Conservation (phyloP, 2,888 invertebrate species). For the Leuctra nigra region DNA sequence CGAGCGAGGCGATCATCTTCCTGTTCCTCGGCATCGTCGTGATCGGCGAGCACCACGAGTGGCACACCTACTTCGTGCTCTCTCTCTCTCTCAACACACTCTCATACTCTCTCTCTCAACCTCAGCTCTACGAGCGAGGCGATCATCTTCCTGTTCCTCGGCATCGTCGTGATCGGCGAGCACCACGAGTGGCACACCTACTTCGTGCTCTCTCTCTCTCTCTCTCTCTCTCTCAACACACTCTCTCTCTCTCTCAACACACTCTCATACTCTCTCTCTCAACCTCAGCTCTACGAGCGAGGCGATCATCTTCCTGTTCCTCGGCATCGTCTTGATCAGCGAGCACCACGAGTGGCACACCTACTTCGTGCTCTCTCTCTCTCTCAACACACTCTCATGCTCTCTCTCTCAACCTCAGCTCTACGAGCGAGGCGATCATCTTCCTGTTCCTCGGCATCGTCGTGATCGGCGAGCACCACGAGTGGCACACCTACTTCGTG, state of each 20-base stretch:
- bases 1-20: constrained; percentile 36
- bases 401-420: too few species aligned
- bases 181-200: constrained; percentile 40
- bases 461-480: constrained; percentile 37
- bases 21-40: constrained; percentile 48
- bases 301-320: constrained; percentile 56
- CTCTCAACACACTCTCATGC: too few species aligned
- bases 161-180: constrained; percentile 43
- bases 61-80: constrained; percentile 46
- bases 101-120: too few species aligned
- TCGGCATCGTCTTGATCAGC: constrained; percentile 47
- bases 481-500: constrained; percentile 46
- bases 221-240: too few species aligned
- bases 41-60: constrained; percentile 34
- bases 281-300: constrained; percentile 51
- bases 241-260: too few species aligned
- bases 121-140: constrained; percentile 49
- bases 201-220: too few species aligned
- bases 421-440: constrained; percentile 53
- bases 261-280: too few species aligned
- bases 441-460: constrained; percentile 56
- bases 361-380: background rate
- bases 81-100: too few species aligned
- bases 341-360: constrained; percentile 33
- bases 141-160: constrained; percentile 56